Evolutionary conservation across 2,797 vertebrate species (phyloP).

Genomic region (Gymnodraco acuticeps): DNA sequence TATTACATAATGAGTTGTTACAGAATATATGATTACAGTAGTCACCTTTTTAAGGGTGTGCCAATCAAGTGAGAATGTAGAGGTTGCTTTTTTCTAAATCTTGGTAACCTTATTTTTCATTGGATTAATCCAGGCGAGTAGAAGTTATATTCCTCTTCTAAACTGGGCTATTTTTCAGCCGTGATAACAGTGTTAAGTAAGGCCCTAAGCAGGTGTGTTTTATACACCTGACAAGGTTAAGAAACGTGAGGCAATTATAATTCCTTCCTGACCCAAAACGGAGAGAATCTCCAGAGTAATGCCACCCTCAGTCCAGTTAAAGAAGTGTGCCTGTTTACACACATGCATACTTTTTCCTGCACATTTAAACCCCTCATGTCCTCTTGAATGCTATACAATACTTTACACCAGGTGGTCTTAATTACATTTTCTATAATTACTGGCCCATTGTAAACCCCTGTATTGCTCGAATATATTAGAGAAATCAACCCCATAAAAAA

Average conservation of each 20-base stretch:
- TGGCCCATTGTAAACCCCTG: constrained; percentile 52
- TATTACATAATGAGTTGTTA: too few species aligned
- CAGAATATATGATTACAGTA: too few species aligned
- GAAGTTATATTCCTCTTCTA: neutral
- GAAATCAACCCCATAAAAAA: constrained; percentile 54
- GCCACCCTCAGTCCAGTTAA: constrained; percentile 2
- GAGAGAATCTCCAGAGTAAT: constrained; percentile 10
- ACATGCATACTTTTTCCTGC: constrained; percentile 16
- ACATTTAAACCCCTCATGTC: constrained; percentile 23
- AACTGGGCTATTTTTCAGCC: neutral
- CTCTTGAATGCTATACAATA: constrained; percentile 26
- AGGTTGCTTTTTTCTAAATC: constrained; percentile 1
- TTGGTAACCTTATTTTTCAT: neutral
- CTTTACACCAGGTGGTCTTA: constrained; percentile 64
- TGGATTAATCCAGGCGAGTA: neutral
- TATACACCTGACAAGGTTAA: constrained; percentile 4
- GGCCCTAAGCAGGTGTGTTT: constrained; percentile 2
- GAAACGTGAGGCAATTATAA: constrained; percentile 3
- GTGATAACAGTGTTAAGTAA: constrained; percentile 20
- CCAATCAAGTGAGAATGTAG: too few species aligned
- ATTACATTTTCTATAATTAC: constrained; percentile 66
- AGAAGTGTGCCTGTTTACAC: neutral
- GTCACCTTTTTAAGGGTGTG: neutral
- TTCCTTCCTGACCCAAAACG: constrained; percentile 13
- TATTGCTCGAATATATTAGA: constrained; percentile 50